A percentile compares a stretch with the other conserved stretches of the same genome.
phyloP scores from a whole-genome alignment of 1,140 invertebrate genomes.

The Bombyx mori region DNA sequence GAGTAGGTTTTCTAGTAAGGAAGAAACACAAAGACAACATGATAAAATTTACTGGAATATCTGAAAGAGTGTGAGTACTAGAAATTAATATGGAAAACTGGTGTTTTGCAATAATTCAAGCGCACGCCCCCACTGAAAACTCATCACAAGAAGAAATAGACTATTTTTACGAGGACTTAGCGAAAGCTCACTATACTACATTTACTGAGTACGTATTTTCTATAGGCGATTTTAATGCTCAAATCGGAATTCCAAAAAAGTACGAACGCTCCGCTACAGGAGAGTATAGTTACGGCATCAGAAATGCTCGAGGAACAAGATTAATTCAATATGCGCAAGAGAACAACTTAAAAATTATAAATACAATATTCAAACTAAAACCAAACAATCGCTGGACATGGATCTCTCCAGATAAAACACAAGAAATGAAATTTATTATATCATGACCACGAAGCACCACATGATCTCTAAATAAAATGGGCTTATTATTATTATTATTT shows the following conservation, averaged over 20 bases:
- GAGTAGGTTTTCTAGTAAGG: not conserved
- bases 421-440: slow-evolving; percentile 15
- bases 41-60: slow-evolving; percentile 16
- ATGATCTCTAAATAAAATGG: slow-evolving; percentile 8
- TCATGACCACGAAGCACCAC: slow-evolving; percentile 11
- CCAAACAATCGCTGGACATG: slow-evolving; percentile 12
- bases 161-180: slow-evolving; percentile 14
- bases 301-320: slow-evolving; percentile 12
- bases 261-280: slow-evolving; percentile 8
- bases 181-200: slow-evolving; percentile 12
- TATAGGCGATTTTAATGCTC: slow-evolving; percentile 14
- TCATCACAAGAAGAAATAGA: slow-evolving; percentile 17
- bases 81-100: not conserved
- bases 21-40: slow-evolving; percentile 12
- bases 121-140: slow-evolving; percentile 14
- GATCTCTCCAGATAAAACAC: slow-evolving; percentile 13
- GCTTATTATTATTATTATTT: no score
- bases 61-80: slow-evolving; percentile 16
- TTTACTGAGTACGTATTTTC: slow-evolving; percentile 9
- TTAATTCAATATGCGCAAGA: slow-evolving; percentile 16
- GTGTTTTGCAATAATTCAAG: slow-evolving; percentile 3
- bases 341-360: slow-evolving; percentile 17
- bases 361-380: slow-evolving; percentile 17
- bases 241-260: slow-evolving; percentile 10
- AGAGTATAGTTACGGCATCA: slow-evolving; percentile 12